phyloP scores from a whole-genome alignment of 2,113 vertebrate genomes.

The Capreolus pygargus region DNA sequence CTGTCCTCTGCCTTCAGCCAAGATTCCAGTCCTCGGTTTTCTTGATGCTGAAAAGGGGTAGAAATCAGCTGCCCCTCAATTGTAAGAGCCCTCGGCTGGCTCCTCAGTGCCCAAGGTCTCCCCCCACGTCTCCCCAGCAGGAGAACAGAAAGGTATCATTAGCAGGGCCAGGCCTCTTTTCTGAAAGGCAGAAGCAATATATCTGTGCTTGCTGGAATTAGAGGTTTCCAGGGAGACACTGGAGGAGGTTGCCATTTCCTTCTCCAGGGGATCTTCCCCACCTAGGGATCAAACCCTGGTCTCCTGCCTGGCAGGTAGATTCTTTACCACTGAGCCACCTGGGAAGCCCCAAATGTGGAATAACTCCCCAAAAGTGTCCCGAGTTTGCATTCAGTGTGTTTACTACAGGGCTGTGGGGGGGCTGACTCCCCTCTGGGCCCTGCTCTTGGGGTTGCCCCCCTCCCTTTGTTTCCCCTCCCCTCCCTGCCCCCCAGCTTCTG shows the following conservation, averaged over 20 bases:
- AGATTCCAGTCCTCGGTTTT: fast-evolving
- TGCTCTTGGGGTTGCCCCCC: neutral
- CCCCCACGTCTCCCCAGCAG: neutral
- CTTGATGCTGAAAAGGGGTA: neutral
- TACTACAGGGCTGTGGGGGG: neutral
- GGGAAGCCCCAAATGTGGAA: neutral
- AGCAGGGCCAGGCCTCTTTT: neutral
- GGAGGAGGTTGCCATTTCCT: neutral
- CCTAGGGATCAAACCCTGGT: neutral
- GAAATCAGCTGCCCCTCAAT: neutral
- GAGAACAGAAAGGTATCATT: neutral
- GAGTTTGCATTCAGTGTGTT: fast-evolving
- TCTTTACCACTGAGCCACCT: neutral
- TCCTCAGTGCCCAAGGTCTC: neutral
- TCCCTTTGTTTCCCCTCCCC: neutral
- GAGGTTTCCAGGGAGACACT: neutral
- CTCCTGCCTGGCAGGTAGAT: neutral
- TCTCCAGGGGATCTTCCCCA: neutral
- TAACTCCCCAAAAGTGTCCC: neutral
- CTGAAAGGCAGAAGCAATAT: neutral
- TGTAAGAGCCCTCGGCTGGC: neutral
- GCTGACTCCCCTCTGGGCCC: neutral
- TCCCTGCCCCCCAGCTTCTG: fast-evolving
- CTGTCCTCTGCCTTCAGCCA: fast-evolving
- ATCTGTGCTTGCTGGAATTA: neutral